Base-by-base conservation (phyloP, 1,140 invertebrate genomes). In the Cydia splendana region DNA sequence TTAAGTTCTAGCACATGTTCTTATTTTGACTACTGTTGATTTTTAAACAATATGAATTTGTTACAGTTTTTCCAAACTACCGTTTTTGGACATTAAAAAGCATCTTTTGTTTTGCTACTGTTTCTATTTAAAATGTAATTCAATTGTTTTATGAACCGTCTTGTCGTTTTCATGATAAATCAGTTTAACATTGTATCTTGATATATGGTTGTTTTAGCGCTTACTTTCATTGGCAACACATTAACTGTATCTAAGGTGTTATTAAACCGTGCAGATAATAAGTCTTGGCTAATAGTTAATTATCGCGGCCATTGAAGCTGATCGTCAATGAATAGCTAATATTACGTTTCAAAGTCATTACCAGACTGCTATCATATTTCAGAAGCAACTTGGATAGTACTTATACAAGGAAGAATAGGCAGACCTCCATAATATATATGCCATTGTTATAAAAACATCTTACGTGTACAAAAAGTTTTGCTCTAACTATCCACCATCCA, bases 21-120 rank as follows among this genome's bases (percentile, higher is more conserved):
- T 79, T 85, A 79, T 86, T 86, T 82, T 82, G 79, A 79, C 80
- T 83, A 74, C 77, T 79, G 77, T 86, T 81, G 74, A 79, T 80
- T 75, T 57, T 79, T 80, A 81, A 82, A 81, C 80, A 82, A 83
- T 79, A 75, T 74, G 28, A 51, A 62, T 82, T 81, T 79, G 75
- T 80, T 34, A 2, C 65, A 78, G 78, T 82, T 65, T 74, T 18
- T 53, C 65, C 78, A 62, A 75, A 77, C 78, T 82, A 77, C 82
- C 78, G 81, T 85, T 80, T 78, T 71, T 42, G 38, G 67, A 30
- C 28, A 10, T 18, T 53, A 53, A 53, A 51, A 34, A 18, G 38
- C 10, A 10, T 38, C 13, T 45, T 71, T 71, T 71, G 67, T 71
- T 71, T 38, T 38, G 67, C 67, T 71, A 45, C 38, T 45, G 30